Conservation (phyloP, 2,797 vertebrate genomes). For the Propithecus deckenii region DNA sequence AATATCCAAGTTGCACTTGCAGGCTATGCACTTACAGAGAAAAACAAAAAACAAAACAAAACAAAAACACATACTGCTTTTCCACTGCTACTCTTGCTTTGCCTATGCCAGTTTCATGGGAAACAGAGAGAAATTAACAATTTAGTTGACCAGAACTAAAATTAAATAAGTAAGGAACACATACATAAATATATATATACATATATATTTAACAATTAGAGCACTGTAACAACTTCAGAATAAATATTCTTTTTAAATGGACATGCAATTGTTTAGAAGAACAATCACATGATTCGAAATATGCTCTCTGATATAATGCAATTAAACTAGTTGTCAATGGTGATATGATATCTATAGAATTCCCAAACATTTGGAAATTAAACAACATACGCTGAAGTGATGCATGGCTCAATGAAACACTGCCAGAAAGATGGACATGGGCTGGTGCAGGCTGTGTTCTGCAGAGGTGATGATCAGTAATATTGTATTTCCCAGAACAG, state of each 20-base stretch:
- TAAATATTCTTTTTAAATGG: neutral
- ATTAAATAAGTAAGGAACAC: neutral
- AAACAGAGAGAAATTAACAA: neutral
- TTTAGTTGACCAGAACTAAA: neutral
- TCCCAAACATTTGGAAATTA: neutral
- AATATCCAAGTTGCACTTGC: neutral
- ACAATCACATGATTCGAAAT: neutral
- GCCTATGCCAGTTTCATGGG: neutral
- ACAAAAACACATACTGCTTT: neutral
- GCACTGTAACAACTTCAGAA: neutral
- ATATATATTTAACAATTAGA: neutral
- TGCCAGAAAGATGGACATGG: conserved; percentile 88
- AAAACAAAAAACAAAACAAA: neutral
- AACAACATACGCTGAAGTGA: neutral
- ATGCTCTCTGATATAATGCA: neutral
- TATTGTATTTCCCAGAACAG: conserved; percentile 84
- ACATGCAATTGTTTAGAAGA: neutral
- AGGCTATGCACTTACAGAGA: neutral
- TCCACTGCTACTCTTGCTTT: neutral
- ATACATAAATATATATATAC: neutral
- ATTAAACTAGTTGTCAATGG: neutral
- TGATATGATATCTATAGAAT: neutral
- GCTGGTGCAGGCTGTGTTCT: conserved; percentile 77
- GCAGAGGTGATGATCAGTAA: conserved; percentile 82
- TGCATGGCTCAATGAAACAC: neutral